Percentiles rank a stretch among this genome's conserved stretches.
Evolutionary conservation across 1,140 invertebrate species (phyloP).

Genomic region (Hetaerina americana): DNA sequence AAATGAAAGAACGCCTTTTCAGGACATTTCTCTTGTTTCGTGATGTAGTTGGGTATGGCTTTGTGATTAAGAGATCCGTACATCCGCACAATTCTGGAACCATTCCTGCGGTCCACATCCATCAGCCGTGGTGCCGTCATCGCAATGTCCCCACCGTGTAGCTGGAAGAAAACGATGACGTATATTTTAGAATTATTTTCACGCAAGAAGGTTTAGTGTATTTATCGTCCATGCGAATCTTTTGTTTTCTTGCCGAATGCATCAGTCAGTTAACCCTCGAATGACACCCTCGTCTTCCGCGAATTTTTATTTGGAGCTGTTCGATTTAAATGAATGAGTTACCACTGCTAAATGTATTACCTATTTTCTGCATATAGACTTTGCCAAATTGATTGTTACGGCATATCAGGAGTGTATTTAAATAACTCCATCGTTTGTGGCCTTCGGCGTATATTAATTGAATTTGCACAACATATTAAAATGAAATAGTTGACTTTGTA

Average conservation of each 20-base stretch:
- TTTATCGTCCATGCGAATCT: not conserved
- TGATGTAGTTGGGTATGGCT: too few species aligned
- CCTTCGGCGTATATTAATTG: too few species aligned
- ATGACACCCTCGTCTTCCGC: not conserved
- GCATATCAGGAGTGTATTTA: too few species aligned
- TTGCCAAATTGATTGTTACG: too few species aligned
- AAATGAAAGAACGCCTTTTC: too few species aligned
- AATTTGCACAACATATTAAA: too few species aligned
- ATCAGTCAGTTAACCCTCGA: not conserved
- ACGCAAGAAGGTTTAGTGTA: not conserved
- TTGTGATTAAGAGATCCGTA: too few species aligned
- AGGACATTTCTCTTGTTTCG: too few species aligned
- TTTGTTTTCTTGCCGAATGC: not conserved
- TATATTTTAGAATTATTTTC: not conserved
- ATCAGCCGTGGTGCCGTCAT: constrained; percentile 19
- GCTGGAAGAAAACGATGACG: not conserved
- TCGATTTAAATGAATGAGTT: not conserved
- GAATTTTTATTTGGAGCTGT: not conserved
- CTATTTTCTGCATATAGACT: too few species aligned
- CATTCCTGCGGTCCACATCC: constrained; percentile 31
- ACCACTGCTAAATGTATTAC: not conserved
- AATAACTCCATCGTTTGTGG: too few species aligned
- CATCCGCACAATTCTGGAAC: constrained; percentile 33
- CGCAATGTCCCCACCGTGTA: constrained; percentile 21
- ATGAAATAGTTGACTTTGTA: too few species aligned